Evolutionary conservation across 2,113 vertebrate species (phyloP).

Genomic region (Heterotilapia buettikoferi): DNA sequence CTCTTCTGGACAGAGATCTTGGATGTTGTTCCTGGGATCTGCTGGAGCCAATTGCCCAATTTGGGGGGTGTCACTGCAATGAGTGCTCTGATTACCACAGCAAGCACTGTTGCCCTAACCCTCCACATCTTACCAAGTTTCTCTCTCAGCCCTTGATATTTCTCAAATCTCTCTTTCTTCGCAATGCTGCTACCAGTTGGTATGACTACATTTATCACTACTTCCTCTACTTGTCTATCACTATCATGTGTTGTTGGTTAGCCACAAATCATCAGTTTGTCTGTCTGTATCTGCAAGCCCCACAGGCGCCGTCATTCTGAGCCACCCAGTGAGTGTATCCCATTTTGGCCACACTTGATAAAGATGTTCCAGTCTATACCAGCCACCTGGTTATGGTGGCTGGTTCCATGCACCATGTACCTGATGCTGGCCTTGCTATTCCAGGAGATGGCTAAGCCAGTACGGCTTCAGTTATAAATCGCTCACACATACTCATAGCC

Average conservation of each 20-base stretch:
- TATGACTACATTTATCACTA: neutral
- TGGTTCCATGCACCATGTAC: neutral
- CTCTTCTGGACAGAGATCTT: neutral
- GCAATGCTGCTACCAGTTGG: neutral
- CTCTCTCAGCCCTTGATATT: neutral
- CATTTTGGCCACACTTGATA: neutral
- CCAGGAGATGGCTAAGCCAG: neutral
- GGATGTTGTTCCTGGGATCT: neutral
- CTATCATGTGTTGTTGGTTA: neutral
- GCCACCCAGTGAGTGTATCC: rapidly evolving
- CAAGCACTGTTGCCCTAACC: neutral
- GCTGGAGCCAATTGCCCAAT: neutral
- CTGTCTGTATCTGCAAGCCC: neutral
- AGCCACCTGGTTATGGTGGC: neutral
- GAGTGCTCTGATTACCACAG: neutral
- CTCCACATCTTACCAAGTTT: neutral
- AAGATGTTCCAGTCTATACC: neutral
- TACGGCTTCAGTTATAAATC: neutral
- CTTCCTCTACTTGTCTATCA: neutral
- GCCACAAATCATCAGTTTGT: neutral
- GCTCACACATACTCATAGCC: neutral
- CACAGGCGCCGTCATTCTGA: rapidly evolving
- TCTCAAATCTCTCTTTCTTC: neutral
- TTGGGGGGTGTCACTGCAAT: neutral
- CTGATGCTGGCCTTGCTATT: neutral